A percentile compares a stretch with the other conserved stretches of the same genome.
Conservation (phyloP, 2,888 invertebrate species). For the Diaprepes abbreviatus region DNA sequence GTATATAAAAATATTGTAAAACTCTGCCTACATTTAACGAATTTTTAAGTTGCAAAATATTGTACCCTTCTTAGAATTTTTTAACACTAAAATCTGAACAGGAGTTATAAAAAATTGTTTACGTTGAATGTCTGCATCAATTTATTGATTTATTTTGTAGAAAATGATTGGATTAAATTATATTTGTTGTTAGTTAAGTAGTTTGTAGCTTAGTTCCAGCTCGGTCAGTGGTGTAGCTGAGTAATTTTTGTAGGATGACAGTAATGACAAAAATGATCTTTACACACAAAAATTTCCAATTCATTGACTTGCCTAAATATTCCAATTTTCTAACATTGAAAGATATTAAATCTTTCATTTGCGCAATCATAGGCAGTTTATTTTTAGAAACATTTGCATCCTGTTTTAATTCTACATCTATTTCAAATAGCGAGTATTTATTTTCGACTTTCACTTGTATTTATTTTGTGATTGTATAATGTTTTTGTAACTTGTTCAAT, state of each 20-base stretch:
- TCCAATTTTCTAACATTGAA: too few relatives aligned
- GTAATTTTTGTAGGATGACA: slow-evolving; percentile 33
- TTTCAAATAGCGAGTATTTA: too few relatives aligned
- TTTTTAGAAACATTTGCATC: too few relatives aligned
- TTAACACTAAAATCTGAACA: not conserved
- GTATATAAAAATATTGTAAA: not conserved
- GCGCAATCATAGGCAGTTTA: too few relatives aligned
- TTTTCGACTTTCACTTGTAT: too few relatives aligned
- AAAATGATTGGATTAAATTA: not conserved
- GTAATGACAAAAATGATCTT: too few relatives aligned
- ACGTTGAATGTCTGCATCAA: not conserved
- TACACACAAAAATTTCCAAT: too few relatives aligned
- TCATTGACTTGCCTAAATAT: too few relatives aligned
- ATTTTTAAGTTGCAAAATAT: not conserved
- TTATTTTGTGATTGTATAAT: too few relatives aligned
- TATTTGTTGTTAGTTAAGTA: slow-evolving; percentile 1
- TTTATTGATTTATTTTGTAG: not conserved
- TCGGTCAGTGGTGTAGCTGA: slow-evolving; percentile 33
- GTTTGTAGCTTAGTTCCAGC: slow-evolving; percentile 28
- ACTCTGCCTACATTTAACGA: not conserved
- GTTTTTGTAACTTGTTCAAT: too few relatives aligned
- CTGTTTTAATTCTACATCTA: too few relatives aligned
- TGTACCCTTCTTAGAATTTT: slow-evolving; percentile 5
- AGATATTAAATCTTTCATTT: too few relatives aligned
- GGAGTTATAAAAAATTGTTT: slow-evolving; percentile 5